Conservation (phyloP, 2,888 invertebrate species). For the Melipona beecheii region DNA sequence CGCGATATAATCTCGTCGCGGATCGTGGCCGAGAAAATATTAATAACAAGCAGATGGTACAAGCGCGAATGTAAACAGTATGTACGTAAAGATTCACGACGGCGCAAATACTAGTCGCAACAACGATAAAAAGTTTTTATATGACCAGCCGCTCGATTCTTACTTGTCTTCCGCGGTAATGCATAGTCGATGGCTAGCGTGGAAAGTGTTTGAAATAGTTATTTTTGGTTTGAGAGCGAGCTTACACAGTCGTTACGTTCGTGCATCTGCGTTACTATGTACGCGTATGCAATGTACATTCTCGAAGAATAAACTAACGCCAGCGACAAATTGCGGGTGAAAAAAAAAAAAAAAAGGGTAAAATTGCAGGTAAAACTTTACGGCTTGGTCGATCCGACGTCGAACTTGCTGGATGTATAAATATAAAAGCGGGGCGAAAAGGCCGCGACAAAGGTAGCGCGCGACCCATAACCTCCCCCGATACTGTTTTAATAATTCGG, state of each 20-base stretch:
- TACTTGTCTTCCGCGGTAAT: not conserved
- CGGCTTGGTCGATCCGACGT: not conserved
- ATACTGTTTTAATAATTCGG: slow-evolving; percentile 42
- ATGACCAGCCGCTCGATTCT: not conserved
- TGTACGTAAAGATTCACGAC: not conserved
- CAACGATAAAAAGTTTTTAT: not conserved
- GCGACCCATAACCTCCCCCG: not conserved
- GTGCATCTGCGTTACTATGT: not conserved
- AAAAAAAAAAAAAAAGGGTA: not conserved
- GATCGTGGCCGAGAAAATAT: not conserved
- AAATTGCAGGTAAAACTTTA: not conserved
- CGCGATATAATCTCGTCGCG: not conserved
- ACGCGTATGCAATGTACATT: not conserved
- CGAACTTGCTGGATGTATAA: slow-evolving; percentile 17
- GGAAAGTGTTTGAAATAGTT: not conserved
- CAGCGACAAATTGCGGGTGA: not conserved
- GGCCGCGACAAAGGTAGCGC: slow-evolving; percentile 31
- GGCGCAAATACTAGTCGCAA: not conserved
- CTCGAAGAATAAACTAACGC: slow-evolving; percentile 20
- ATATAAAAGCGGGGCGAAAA: slow-evolving; percentile 30
- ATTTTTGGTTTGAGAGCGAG: not conserved
- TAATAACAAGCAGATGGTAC: not conserved
- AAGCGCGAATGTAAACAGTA: not conserved
- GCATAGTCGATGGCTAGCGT: not conserved
- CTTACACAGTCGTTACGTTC: not conserved